Conservation (phyloP, 2,797 vertebrate genomes). For the Sternotherus odoratus region DNA sequence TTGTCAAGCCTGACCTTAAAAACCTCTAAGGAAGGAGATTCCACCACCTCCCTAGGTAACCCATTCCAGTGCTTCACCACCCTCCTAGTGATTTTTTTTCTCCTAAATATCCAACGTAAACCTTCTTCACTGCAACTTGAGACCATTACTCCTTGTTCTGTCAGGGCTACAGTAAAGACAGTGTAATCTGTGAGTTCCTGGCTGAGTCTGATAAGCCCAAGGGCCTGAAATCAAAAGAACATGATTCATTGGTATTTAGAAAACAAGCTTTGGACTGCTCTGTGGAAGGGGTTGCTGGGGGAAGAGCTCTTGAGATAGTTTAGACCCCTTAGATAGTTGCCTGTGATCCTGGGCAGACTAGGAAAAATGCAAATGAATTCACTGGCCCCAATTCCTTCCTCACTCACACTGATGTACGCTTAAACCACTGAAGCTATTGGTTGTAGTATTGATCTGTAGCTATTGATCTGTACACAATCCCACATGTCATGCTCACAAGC, state of each 20-base stretch:
- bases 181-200: neutral
- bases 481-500: neutral
- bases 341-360: neutral
- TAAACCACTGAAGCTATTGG: neutral
- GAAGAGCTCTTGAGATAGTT: neutral
- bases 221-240: neutral
- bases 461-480: neutral
- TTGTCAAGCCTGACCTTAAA: too few species aligned
- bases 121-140: too few species aligned
- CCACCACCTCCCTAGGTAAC: too few species aligned
- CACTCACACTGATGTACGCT: neutral
- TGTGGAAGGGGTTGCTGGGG: neutral
- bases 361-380: neutral
- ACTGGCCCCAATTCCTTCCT: neutral
- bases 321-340: neutral
- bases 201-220: neutral
- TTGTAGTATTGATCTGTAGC: too few species aligned
- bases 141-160: too few species aligned
- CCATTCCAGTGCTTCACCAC: too few species aligned
- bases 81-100: too few species aligned
- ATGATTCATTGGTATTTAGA: neutral
- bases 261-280: neutral
- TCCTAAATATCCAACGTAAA: too few species aligned
- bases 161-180: neutral
- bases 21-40: too few species aligned